Conservation (phyloP, 2,888 invertebrate species). For the Melanostoma mellinum region DNA sequence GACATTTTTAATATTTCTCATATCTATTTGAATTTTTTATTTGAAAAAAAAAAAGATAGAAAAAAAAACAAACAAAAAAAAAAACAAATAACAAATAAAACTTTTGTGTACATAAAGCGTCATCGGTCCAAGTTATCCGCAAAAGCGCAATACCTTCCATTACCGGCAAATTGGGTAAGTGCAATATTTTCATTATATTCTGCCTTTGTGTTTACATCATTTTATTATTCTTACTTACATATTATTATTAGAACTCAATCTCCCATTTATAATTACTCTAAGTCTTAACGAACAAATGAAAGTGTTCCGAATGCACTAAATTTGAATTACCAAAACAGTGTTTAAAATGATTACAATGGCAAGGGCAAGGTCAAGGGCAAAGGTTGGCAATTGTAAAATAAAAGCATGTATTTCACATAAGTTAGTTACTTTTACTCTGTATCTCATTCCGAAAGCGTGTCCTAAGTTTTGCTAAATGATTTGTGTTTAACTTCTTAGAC, state of each 20-base stretch:
- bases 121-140: conserved; percentile 84
- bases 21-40: conserved; percentile 69
- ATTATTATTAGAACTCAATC: neutral
- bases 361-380: too few species aligned
- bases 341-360: too few species aligned
- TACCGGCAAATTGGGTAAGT: conserved; percentile 96
- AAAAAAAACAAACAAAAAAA: conserved; percentile 24
- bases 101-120: conserved; percentile 79
- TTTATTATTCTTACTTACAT: conserved; percentile 1
- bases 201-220: conserved; percentile 21
- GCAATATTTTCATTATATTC: conserved; percentile 70
- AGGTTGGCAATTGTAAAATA: too few species aligned
- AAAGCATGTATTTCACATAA: too few species aligned
- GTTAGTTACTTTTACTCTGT: too few species aligned
- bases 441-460: too few species aligned
- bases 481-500: too few species aligned
- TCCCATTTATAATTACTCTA: neutral
- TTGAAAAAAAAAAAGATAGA: conserved; percentile 46
- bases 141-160: conserved; percentile 95
- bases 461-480: too few species aligned
- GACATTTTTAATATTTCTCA: conserved; percentile 47
- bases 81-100: conserved; percentile 32
- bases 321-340: neutral
- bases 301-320: conserved; percentile 2
- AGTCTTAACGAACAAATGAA: conserved; percentile 1